A percentile compares a stretch with the other conserved stretches of the same genome.
These are phyloP conservation scores for Philereme vetulata DNA, from an alignment of 2,888 invertebrate species.

Conservation along the genomic window DNA sequence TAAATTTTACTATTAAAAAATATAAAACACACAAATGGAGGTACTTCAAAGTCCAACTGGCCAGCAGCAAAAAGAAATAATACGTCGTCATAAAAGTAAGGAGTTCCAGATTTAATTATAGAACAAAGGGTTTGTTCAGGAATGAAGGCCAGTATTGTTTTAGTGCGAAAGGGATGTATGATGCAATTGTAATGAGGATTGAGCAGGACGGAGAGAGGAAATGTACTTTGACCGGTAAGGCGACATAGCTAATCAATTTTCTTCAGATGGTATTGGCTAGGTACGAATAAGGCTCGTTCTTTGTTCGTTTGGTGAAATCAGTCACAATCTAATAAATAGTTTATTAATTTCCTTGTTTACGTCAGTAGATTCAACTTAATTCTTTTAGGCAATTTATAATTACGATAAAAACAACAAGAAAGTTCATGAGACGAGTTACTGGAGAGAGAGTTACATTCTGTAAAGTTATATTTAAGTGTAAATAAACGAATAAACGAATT, in stretches of 20 bases:
- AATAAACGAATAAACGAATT: too few relatives aligned
- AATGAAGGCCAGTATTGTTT: conserved; percentile 31
- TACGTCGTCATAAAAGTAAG: conserved; percentile 7
- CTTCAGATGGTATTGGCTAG: conserved; percentile 4
- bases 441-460: too few relatives aligned
- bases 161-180: conserved; percentile 23
- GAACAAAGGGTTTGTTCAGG: conserved; percentile 30
- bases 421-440: too few relatives aligned
- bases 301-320: not conserved
- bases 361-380: too few relatives aligned
- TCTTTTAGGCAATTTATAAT: too few relatives aligned
- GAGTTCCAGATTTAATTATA: conserved; percentile 28
- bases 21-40: too few relatives aligned
- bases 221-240: conserved; percentile 1
- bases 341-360: too few relatives aligned
- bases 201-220: conserved; percentile 24
- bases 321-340: too few relatives aligned
- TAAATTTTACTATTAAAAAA: too few relatives aligned
- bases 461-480: too few relatives aligned
- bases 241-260: conserved; percentile 8
- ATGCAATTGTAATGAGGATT: conserved; percentile 2
- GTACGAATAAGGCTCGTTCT: not conserved
- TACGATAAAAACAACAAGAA: too few relatives aligned
- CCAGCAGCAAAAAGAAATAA: conserved; percentile 15
- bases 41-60: conserved; percentile 1